Evolutionary conservation across 1,140 invertebrate genomes (phyloP), one percentile per base, ranked within the genome.

Genomic region (Diabrotica undecimpunctata): DNA sequence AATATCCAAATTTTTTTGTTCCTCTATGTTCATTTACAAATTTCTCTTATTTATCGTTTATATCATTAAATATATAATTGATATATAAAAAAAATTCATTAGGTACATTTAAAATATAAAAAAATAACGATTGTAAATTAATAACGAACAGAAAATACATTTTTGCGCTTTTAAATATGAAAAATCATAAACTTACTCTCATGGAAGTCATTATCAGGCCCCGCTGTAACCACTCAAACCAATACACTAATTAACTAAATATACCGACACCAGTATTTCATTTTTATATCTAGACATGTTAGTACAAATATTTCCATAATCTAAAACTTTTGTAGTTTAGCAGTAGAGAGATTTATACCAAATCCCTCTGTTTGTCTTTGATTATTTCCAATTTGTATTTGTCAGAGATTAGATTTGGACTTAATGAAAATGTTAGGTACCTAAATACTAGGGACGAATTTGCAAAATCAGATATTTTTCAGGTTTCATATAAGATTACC

Each of bases 131-230:
- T n/a, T n/a, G n/a, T n/a, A n/a, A n/a, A n/a, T n/a, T n/a, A n/a
- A 25, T 56, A 12, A 35, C 6, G 9, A 14, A 35, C 8, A 56
- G 14, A 25, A 11, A 11, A 56, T 56, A 14, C 6, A 56, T 25
- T 14, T 6, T 12, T 11, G 12, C 35, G 9, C 53, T 55, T 35
- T 55, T 39, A 1, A n/a, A 13, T 64, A 67, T 75, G 46, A 51
- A 11, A 51, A 2, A 51, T 1, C 1, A 51, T 2, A 5, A 51
- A 51, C 25, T 25, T 25, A 25, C 25, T 25, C 25, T 25, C 25
- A 25, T 25, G 25, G 25, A 25, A 25, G 25, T 25, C 25, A 25
- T 25, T 25, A 25, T 25, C 25, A 25, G 25, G 25, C 1, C 25
- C 25, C 25, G 25, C 25, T 25, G 25, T 25, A 25, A 25, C 25